Evolutionary conservation across 2,113 vertebrate species (phyloP), one percentile per base, ranked within the genome.

Genomic region (Actinemys pallida): DNA sequence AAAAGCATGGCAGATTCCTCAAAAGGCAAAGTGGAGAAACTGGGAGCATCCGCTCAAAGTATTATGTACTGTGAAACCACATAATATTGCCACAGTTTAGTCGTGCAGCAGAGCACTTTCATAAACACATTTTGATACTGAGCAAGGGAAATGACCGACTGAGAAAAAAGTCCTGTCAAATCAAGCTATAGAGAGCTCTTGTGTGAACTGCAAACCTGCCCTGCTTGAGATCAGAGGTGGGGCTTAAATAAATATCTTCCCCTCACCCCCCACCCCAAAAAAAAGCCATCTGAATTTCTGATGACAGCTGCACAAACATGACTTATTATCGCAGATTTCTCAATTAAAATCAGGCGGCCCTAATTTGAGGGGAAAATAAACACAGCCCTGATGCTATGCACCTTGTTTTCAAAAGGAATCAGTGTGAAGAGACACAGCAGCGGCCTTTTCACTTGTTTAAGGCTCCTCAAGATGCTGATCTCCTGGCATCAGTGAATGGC

Each of bases 311-410:
- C 93, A 96, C 94, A 97, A 97, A 92, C 0, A 20, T 84, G 84
- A 92, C 72, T 97, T 95, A 92, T 94, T 97, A 90, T 96, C 89
- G 90, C 79, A 91, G 94, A 95, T 96, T 88, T 92, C 95, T 96
- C 96, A 95, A 96, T 97, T 97, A 97, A 97, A 97, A 97, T 95
- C 95, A 87, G 94, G 93, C 76, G 81, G 86, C 95, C 85, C 90
- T 97, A 94, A 97, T 97, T 97, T 94, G 87, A 95, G 91, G 82
- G 80, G 87, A 95, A 97, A 97, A 97, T 97, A 98, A 98, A 97
- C 95, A 97, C n/a, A 86, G 47, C 14, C 53, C 94, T 90, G 88
- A 93, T 93, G 96, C 89, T 95, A 83, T 89, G 87, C 84, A 83
- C 72, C 96, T 94, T 96, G 82, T 95, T 97, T 97, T 97, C 96